These are phyloP conservation scores for Eupsittula cactorum DNA, from an alignment of 2,113 vertebrate species.

Conservation along the genomic window DNA sequence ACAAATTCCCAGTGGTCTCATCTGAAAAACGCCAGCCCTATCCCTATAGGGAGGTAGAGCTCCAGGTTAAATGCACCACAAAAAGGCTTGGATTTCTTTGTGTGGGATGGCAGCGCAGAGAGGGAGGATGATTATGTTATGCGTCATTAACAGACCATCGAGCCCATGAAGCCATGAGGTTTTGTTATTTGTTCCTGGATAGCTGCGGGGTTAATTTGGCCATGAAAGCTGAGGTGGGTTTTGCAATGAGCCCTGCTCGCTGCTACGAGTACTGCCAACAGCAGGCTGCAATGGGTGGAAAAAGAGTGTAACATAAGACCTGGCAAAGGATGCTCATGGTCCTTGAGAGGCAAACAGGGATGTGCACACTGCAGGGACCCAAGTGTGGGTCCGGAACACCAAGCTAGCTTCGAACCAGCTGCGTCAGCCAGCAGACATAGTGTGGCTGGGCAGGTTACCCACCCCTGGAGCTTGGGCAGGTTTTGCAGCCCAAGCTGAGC, in stretches of 20 bases:
- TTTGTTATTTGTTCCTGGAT: background rate
- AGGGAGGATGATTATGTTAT: background rate
- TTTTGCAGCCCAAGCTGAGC: background rate
- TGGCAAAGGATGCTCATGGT: background rate
- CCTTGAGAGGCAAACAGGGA: background rate
- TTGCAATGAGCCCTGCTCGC: background rate
- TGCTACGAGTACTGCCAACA: background rate
- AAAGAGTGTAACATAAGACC: background rate
- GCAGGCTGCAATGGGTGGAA: background rate
- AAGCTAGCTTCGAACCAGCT: fast-evolving
- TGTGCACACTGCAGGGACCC: background rate
- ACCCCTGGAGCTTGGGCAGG: background rate
- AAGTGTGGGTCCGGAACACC: fast-evolving
- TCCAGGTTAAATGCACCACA: background rate
- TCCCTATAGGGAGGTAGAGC: background rate
- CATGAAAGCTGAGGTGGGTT: background rate
- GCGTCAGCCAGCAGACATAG: background rate
- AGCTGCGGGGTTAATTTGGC: background rate
- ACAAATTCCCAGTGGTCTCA: background rate
- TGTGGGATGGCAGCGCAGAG: background rate
- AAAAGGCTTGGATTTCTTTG: background rate
- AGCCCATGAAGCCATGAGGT: background rate
- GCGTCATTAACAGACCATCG: background rate
- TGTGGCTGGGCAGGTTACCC: background rate
- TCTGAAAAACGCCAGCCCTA: background rate